A percentile compares a stretch with the other conserved stretches of the same genome.
These are phyloP conservation scores for Marmota monax DNA, from an alignment of 2,113 vertebrate genomes.

Conservation along the genomic window DNA sequence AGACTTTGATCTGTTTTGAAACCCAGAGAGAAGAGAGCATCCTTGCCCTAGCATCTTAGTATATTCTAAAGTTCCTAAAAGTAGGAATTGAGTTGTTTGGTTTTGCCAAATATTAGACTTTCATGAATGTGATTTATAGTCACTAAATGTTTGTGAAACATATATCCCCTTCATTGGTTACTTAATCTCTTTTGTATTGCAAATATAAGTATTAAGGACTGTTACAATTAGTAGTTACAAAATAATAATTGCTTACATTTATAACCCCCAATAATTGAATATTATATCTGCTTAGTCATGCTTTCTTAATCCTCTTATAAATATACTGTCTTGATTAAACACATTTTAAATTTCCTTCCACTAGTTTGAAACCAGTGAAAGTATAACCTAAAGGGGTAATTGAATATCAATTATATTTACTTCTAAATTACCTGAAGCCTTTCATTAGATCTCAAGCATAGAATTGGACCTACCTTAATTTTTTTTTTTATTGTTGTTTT, in stretches of 20 bases:
- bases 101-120: constrained; percentile 32
- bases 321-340: neutral
- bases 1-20: neutral
- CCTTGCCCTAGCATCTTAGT: constrained; percentile 7
- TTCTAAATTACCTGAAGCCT: constrained; percentile 5
- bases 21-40: neutral
- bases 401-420: neutral
- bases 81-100: neutral
- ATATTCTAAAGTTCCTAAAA: constrained; percentile 33
- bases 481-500: too few species aligned
- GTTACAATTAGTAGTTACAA: constrained; percentile 11
- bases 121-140: neutral
- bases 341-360: neutral
- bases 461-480: neutral
- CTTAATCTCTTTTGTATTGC: constrained; percentile 19
- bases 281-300: neutral
- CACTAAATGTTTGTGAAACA: neutral
- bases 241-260: neutral
- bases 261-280: neutral
- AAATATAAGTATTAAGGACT: constrained; percentile 32
- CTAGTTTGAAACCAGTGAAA: neutral
- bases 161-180: neutral
- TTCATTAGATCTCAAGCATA: neutral
- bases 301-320: constrained; percentile 26
- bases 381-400: neutral